Base-by-base conservation (phyloP, 2,888 invertebrate species). In the Apoderus coryli region DNA sequence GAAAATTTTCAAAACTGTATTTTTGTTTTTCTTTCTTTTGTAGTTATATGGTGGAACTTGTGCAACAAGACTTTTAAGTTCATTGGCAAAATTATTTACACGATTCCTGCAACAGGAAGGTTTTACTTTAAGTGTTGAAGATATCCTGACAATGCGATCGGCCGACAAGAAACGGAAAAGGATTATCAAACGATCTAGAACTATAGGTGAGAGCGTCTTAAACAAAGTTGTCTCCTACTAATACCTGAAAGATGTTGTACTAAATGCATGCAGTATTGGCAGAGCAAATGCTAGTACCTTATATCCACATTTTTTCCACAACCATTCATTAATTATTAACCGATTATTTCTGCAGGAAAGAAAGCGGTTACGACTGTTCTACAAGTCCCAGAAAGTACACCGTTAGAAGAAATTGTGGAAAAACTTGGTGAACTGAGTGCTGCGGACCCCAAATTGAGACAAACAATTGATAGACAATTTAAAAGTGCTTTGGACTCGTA, bases 121-220 rank as follows among this genome's bases (percentile, higher is more conserved):
- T 3, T 98, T 98, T 51, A 89, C 95, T 0, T 65, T 98, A 12
- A 95, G 96, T 15, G 85, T 96, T 0, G 77, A 81, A 49, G 98
- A 98, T 57, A 95, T 98, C 60, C 59, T 96, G 9, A 80, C 93
- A 0, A 66, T 72, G 1, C 50, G 61, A 1, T 62, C 72, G 44
- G 85, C 85, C 0, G 76, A 96, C 52, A 57, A 61, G 13, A 70
- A 72, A 43, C 70, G 96, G 7, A 63, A 66, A 14, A 64, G 74
- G 41, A 68, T 74, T 15, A 76, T 92, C 26, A 56, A 63, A 22
- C 61, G 72, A 29, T 74, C 76, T 9, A 63, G 76, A 19, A 55
- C 59, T 36, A 49, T 54, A 5, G 59, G 55, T n/a, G n/a, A n/a
- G n/a, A n/a, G n/a, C n/a, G n/a, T n/a, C n/a, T n/a, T n/a, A n/a